Conservation (phyloP, 1,140 invertebrate genomes). For the Drosophila elegans region DNA sequence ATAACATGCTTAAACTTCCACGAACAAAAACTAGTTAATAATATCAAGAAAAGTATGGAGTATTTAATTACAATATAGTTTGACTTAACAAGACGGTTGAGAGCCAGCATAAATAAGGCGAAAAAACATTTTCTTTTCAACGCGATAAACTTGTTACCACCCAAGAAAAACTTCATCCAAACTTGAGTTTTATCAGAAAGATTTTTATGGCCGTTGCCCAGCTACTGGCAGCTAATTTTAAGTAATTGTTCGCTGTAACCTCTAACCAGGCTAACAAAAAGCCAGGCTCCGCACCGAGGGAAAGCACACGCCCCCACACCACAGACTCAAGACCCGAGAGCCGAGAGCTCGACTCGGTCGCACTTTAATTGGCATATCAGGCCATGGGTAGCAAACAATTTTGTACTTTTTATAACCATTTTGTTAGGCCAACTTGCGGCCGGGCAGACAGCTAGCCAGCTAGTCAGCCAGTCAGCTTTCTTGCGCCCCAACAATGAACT, state of each 20-base stretch:
- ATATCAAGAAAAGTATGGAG: not conserved
- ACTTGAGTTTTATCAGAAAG: conserved; percentile 43
- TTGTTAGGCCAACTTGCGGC: conserved; percentile 69
- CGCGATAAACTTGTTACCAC: conserved; percentile 41
- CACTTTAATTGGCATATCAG: conserved; percentile 82
- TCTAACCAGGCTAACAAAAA: conserved; percentile 52
- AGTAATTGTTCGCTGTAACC: conserved; percentile 73
- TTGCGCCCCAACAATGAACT: conserved; percentile 65
- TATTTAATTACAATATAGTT: conserved; percentile 7
- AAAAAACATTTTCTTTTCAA: conserved; percentile 38
- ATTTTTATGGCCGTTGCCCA: conserved; percentile 38
- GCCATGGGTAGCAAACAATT: conserved; percentile 62
- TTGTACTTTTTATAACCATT: conserved; percentile 71
- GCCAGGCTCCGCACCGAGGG: conserved; percentile 31
- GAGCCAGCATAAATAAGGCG: conserved; percentile 13
- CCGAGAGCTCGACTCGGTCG: conserved; percentile 54
- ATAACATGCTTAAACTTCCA: too few species aligned
- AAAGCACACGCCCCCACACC: conserved; percentile 62
- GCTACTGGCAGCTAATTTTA: conserved; percentile 68
- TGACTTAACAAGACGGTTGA: not conserved
- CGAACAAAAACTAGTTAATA: not conserved
- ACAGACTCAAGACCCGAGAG: conserved; percentile 22
- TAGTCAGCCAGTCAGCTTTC: conserved; percentile 33
- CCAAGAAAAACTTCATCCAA: conserved; percentile 30
- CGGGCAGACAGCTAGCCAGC: conserved; percentile 14